phyloP scores from a whole-genome alignment of 2,113 vertebrate species.

The Scomber scombrus region DNA sequence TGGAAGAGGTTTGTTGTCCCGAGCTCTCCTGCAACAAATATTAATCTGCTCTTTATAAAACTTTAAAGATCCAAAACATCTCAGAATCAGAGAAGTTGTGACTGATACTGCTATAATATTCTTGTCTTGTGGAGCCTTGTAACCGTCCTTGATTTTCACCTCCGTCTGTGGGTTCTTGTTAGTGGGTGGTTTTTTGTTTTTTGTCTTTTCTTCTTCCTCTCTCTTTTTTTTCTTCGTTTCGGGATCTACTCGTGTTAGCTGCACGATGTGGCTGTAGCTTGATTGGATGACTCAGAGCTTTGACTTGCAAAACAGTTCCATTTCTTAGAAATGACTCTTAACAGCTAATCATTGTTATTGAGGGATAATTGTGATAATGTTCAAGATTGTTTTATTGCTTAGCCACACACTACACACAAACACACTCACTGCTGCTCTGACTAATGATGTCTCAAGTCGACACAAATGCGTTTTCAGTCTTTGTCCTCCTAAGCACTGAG shows the following conservation, averaged over 20 bases:
- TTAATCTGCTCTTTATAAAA: not conserved
- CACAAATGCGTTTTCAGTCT: conserved; percentile 37
- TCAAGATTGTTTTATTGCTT: not conserved
- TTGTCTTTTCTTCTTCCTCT: not conserved
- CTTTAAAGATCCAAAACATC: not conserved
- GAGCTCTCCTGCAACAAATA: not conserved
- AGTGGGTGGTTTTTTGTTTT: not conserved
- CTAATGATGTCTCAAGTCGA: conserved; percentile 42
- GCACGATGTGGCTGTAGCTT: not conserved
- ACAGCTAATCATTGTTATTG: not conserved
- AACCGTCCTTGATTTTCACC: not conserved
- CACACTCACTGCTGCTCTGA: conserved; percentile 25
- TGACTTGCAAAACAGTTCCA: not conserved
- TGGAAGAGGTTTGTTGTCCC: not conserved
- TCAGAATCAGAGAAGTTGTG: not conserved
- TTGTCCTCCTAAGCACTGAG: conserved; percentile 12
- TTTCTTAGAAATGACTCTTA: not conserved
- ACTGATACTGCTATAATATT: not conserved
- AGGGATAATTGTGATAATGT: not conserved
- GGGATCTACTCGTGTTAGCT: too few relatives aligned
- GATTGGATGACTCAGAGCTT: not conserved
- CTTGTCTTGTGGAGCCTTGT: not conserved
- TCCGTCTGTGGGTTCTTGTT: not conserved
- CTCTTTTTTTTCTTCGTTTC: not conserved
- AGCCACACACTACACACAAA: not conserved